These are phyloP conservation scores for Luffia ferchaultella DNA, from an alignment of 2,888 invertebrate species.

Conservation along the genomic window DNA sequence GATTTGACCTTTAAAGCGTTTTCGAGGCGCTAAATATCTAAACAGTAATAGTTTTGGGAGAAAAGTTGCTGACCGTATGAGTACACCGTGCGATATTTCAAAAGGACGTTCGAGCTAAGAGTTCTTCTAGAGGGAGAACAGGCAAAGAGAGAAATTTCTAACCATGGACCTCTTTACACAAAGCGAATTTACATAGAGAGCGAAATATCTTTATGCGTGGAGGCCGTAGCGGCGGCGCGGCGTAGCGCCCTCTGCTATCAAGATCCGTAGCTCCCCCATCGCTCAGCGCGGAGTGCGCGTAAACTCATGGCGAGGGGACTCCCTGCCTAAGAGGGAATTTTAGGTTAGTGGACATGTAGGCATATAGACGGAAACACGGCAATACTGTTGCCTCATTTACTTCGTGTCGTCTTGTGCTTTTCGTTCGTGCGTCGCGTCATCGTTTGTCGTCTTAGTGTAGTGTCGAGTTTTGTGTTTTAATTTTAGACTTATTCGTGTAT, in stretches of 20 bases:
- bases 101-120: background rate
- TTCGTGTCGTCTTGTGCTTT: conserved; percentile 65
- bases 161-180: conserved; percentile 4
- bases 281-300: conserved; percentile 9
- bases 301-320: conserved; percentile 31
- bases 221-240: conserved; percentile 3
- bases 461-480: conserved; percentile 8
- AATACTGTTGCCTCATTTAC: conserved; percentile 65
- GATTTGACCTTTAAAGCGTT: too few relatives aligned
- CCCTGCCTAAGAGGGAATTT: conserved; percentile 43
- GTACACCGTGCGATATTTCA: too few relatives aligned
- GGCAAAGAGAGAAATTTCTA: conserved; percentile 1
- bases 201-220: conserved; percentile 7
- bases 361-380: conserved; percentile 67
- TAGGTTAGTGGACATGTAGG: conserved; percentile 69
- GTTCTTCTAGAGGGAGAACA: background rate
- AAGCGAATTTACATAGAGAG: conserved; percentile 6
- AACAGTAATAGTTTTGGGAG: too few relatives aligned
- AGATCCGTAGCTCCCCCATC: conserved; percentile 53
- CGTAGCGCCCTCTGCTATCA: conserved; percentile 32
- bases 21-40: too few relatives aligned
- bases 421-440: conserved; percentile 62
- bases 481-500: background rate
- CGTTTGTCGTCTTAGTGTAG: conserved; percentile 38
- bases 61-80: too few relatives aligned